Conservation (phyloP, 2,113 vertebrate genomes). For the Sphyrna mokarran region DNA sequence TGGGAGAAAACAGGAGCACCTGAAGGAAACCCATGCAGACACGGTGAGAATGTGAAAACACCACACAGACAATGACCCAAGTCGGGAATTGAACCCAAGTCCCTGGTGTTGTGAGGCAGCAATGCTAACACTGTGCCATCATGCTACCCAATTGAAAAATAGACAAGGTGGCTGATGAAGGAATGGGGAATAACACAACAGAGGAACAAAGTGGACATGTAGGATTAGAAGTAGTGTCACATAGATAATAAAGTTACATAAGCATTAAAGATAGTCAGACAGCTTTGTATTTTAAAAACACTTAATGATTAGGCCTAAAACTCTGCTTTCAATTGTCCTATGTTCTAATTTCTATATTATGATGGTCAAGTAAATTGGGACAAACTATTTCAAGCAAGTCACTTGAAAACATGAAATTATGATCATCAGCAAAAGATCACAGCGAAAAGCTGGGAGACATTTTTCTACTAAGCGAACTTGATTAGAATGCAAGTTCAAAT, state of each 20-base stretch:
- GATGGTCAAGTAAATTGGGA: not conserved
- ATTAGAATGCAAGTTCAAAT: not conserved
- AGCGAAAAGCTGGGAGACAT: not conserved
- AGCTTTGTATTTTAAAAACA: not conserved
- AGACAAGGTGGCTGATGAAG: not conserved
- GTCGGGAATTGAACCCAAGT: no score
- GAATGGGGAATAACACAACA: not conserved
- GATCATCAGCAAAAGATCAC: not conserved
- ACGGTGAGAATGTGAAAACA: no score
- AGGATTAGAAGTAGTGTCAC: not conserved
- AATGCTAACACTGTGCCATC: no score
- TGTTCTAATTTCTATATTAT: not conserved
- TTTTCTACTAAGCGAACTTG: not conserved
- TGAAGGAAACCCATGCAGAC: no score
- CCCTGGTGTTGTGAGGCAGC: no score
- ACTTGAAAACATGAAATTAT: not conserved
- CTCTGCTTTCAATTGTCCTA: not conserved
- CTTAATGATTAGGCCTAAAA: not conserved
- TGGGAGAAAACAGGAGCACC: no score
- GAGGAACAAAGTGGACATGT: not conserved
- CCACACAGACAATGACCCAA: no score
- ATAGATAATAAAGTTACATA: not conserved
- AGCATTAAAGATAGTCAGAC: not conserved
- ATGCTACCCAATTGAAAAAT: not conserved
- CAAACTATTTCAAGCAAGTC: not conserved